A percentile compares a stretch with the other conserved stretches of the same genome.
Conservation (phyloP, 2,797 vertebrate genomes). For the Sphenopsis melanotis region DNA sequence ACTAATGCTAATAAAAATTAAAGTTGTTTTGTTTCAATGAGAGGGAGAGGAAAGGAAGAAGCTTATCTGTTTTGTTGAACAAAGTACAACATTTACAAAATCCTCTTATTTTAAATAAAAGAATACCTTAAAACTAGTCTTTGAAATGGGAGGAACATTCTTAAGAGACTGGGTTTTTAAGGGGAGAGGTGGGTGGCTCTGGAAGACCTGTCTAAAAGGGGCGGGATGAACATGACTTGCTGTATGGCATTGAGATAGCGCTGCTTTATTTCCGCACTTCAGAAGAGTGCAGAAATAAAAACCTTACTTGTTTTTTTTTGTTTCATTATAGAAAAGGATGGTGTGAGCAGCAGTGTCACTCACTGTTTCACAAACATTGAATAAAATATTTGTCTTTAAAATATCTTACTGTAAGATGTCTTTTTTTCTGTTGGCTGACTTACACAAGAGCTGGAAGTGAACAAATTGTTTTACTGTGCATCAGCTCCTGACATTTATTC, state of each 20-base stretch:
- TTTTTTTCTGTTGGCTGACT: neutral
- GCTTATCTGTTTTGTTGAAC: neutral
- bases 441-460: neutral
- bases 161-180: neutral
- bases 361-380: neutral
- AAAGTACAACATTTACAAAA: neutral
- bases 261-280: neutral
- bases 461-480: neutral
- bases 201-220: neutral
- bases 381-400: neutral
- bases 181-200: neutral
- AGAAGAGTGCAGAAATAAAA: neutral
- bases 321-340: neutral
- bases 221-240: neutral
- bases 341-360: neutral
- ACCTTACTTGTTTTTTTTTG: neutral
- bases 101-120: neutral
- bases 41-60: neutral
- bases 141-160: neutral
- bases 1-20: neutral
- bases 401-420: neutral
- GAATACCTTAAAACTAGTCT: neutral
- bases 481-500: conserved; percentile 7
- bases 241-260: neutral
- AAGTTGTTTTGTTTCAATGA: neutral